Evolutionary conservation across 2,113 vertebrate species (phyloP).

Genomic region (Lophotis ruficrista): DNA sequence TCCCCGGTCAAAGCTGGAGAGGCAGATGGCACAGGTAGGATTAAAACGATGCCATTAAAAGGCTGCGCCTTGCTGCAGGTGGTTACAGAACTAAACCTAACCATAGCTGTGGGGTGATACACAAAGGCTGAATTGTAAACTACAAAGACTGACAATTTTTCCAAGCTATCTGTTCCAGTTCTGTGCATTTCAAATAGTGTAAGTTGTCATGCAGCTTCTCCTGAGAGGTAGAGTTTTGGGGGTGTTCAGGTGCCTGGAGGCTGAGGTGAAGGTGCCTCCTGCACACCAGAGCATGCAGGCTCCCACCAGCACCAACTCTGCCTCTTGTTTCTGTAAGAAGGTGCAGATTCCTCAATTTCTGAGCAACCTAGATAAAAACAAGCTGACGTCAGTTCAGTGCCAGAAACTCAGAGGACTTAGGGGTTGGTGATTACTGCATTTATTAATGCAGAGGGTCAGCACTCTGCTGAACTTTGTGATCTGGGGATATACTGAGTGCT

Average conservation of each 20-base stretch:
- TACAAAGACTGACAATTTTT: not conserved
- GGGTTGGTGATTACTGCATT: not conserved
- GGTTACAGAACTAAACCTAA: not conserved
- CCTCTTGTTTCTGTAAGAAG: not conserved
- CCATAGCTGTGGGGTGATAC: not conserved
- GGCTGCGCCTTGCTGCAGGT: not conserved
- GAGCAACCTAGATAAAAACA: slow-evolving; percentile 8
- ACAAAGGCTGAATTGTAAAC: not conserved
- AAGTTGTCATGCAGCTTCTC: not conserved
- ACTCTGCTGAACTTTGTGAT: not conserved
- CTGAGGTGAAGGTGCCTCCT: not conserved
- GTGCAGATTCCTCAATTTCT: not conserved
- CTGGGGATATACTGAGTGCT: not conserved
- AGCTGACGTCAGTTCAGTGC: not conserved
- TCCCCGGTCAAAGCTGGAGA: slow-evolving; percentile 97
- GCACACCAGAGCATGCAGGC: not conserved
- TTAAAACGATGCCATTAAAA: not conserved
- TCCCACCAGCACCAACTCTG: not conserved
- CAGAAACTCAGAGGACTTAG: not conserved
- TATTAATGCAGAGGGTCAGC: not conserved
- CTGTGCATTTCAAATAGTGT: not conserved
- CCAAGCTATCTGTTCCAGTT: not conserved
- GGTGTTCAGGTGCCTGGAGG: not conserved
- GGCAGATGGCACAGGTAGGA: slow-evolving; percentile 99
- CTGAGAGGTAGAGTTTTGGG: not conserved